phyloP scores from a whole-genome alignment of 1,140 invertebrate species.

The Drosophila novamexicana region DNA sequence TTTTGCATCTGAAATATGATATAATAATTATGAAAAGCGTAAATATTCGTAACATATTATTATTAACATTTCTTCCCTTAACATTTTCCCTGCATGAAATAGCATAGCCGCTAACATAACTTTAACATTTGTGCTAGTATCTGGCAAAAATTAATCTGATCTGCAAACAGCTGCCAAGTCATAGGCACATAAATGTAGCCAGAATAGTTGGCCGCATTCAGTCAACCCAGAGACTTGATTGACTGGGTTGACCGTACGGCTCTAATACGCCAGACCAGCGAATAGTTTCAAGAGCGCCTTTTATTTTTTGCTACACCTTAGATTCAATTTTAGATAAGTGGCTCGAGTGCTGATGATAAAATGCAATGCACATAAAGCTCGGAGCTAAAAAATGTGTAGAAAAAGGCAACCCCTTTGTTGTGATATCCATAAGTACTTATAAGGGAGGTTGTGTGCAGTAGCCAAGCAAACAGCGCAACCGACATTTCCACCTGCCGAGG shows the following conservation, averaged over 20 bases:
- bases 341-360: constrained; percentile 70
- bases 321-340: constrained; percentile 76
- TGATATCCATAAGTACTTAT: constrained; percentile 25
- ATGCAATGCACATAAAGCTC: constrained; percentile 67
- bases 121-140: neutral
- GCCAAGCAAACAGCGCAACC: constrained; percentile 52
- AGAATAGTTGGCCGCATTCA: neutral
- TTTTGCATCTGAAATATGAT: too few relatives aligned
- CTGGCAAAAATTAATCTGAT: neutral
- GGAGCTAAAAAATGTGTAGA: constrained; percentile 27
- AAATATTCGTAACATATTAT: too few relatives aligned
- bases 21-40: too few relatives aligned
- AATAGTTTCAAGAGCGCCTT: constrained; percentile 57
- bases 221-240: constrained; percentile 3
- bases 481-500: constrained; percentile 46
- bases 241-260: constrained; percentile 1
- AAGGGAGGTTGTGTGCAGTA: constrained; percentile 20
- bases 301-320: constrained; percentile 54
- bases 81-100: neutral
- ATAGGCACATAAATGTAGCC: neutral
- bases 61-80: neutral
- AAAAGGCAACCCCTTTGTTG: constrained; percentile 57
- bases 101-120: too few relatives aligned
- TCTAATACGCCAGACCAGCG: constrained; percentile 5
- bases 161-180: neutral